Base-by-base conservation (phyloP, 2,888 invertebrate species). In the Papilio demoleus region DNA sequence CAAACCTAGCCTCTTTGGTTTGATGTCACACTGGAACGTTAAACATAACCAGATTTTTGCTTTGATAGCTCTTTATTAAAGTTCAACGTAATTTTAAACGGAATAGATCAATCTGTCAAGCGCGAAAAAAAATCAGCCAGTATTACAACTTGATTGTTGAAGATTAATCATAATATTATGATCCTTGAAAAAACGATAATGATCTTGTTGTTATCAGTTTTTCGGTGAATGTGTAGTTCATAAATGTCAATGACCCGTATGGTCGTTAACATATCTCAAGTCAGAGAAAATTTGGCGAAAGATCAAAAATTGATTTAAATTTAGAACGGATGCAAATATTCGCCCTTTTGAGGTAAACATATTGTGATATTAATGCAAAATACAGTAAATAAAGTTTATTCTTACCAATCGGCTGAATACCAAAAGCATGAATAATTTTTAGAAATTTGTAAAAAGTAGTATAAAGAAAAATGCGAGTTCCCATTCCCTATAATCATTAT, bases 241-340 rank as follows among this genome's bases (percentile, higher is more conserved):
- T 70, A 71, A 77, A 82, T 81, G 78, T 83, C 79, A 75, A 71
- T 77, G 83, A 82, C 81, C 84, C 75, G 67, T 68, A 75, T 76
- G 77, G 76, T 73, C 78, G 73, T 79, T 80, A 73, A 74, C 77
- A 74, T 73, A 74, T 78, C 77, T 77, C 76, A 71, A 72, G 74
- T 73, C 73, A 67, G 72, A 72, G 72, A 76, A 71, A 78, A 76
- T 81, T 84, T 88, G 88, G 88, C 87, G 65, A 70, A 70, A 77
- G 77, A 78, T 85, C 88, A 87, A 86, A 77, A 74, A 78, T 71
- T 74, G 71, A 75, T 72, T 77, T 78, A 76, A 75, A 74, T 70
- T 70, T 69, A 67, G 71, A 77, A 75, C 70, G 71, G 72, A 69
- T 45, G 72, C 65, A 74, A 76, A 74, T 75, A 70, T 65, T 67